Conservation (phyloP, 2,888 invertebrate species). For the Rhimphoctona megacephalus region DNA sequence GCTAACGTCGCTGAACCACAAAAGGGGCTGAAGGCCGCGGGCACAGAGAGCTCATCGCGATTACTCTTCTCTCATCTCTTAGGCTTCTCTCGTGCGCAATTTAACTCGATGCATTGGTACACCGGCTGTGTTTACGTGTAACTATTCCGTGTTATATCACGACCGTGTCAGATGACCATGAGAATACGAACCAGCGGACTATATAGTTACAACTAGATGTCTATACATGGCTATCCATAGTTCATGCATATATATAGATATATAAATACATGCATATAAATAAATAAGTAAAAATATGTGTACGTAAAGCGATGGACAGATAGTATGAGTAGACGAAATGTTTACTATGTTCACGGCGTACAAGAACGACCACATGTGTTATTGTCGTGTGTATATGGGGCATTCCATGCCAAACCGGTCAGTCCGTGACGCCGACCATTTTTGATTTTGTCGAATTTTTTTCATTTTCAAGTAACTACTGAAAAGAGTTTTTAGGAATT, state of each 20-base stretch:
- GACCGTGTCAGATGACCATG: conserved; percentile 51
- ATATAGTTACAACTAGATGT: conserved; percentile 21
- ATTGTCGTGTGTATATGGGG: conserved; percentile 44
- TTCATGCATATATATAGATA: conserved; percentile 7
- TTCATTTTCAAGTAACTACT: too few relatives aligned
- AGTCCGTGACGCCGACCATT: too few relatives aligned
- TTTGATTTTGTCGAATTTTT: too few relatives aligned
- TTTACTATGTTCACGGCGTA: conserved; percentile 45
- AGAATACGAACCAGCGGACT: conserved; percentile 47
- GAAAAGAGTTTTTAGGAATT: too few relatives aligned
- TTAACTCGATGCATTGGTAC: conserved; percentile 52
- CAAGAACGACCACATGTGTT: conserved; percentile 33
- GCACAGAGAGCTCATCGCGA: conserved; percentile 21
- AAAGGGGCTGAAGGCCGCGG: conserved; percentile 64
- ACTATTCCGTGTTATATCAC: conserved; percentile 57
- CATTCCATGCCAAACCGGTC: too few relatives aligned
- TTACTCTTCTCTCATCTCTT: conserved; percentile 33
- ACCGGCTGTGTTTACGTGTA: conserved; percentile 40
- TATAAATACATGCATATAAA: conserved; percentile 2
- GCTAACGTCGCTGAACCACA: conserved; percentile 48
- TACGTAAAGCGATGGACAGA: conserved; percentile 27
- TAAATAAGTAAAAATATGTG: not conserved
- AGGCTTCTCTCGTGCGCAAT: conserved; percentile 50
- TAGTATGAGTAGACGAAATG: conserved; percentile 32
- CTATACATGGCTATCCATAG: not conserved